phyloP scores from a whole-genome alignment of 1,140 invertebrate genomes.

The Drosophila melanica region DNA sequence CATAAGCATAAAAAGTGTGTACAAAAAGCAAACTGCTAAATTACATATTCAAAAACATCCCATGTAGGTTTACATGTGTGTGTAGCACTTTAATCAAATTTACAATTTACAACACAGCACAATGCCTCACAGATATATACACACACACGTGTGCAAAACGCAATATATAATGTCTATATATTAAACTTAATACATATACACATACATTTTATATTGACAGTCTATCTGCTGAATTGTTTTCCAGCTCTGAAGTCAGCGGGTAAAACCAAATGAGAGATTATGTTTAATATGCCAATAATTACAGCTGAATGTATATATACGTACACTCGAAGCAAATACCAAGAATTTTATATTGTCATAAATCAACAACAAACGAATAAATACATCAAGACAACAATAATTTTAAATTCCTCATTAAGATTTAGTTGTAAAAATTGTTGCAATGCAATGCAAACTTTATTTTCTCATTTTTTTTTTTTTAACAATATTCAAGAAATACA shows the following conservation, averaged over 20 bases:
- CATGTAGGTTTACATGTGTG: neutral
- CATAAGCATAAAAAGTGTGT: constrained; percentile 11
- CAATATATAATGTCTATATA: no score
- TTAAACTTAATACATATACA: no score
- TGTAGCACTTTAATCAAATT: constrained; percentile 40
- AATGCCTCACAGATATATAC: neutral
- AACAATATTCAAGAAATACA: no score
- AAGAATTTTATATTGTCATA: no score
- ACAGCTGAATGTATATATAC: neutral
- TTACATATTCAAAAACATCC: constrained; percentile 21
- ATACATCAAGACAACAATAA: no score
- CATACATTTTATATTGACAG: no score
- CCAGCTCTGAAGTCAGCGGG: neutral
- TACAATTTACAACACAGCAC: constrained; percentile 44
- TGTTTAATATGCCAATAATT: constrained; percentile 11
- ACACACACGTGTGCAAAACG: neutral
- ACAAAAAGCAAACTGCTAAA: constrained; percentile 1
- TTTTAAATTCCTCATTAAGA: no score
- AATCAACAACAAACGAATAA: no score
- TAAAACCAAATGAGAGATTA: constrained; percentile 8
- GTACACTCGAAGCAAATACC: no score
- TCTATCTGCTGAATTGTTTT: neutral
- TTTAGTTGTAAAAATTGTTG: no score
- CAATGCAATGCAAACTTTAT: no score
- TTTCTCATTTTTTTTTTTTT: no score